Percentiles rank a stretch among this genome's conserved stretches.
phyloP scores from a whole-genome alignment of 2,113 vertebrate species.

The Tragelaphus buxtoni region DNA sequence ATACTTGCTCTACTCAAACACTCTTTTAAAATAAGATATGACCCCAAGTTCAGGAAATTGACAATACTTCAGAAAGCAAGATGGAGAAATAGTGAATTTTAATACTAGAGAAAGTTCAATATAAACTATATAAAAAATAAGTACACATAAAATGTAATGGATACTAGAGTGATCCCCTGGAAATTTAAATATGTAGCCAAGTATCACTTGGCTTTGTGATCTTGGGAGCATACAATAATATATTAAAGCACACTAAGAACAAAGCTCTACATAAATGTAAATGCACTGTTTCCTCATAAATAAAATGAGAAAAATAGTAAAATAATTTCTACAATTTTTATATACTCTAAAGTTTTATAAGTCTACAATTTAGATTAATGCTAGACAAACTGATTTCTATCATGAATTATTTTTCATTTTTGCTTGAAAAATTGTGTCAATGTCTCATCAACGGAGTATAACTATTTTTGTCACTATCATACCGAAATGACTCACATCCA shows the following conservation, averaged over 20 bases:
- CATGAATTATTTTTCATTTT: not conserved
- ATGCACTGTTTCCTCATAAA: not conserved
- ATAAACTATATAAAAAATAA: conserved; percentile 2
- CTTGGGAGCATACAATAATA: not conserved
- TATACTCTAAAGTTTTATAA: not conserved
- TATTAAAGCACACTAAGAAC: not conserved
- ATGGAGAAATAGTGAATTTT: not conserved
- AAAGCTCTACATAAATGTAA: not conserved
- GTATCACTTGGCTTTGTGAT: not conserved
- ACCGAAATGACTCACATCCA: not conserved
- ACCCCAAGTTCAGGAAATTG: not conserved
- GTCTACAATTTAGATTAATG: not conserved
- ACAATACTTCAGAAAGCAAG: not conserved
- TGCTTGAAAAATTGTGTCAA: not conserved
- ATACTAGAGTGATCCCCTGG: not conserved
- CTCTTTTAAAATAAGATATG: not conserved
- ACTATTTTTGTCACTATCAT: not conserved
- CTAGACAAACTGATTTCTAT: not conserved
- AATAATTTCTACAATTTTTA: not conserved
- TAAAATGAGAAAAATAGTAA: not conserved
- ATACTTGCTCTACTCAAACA: not conserved
- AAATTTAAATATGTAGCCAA: not conserved
- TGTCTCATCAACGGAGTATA: not conserved
- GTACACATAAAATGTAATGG: not conserved
- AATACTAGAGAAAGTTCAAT: not conserved